Base-by-base conservation (phyloP, 2,797 vertebrate genomes). In the Sebastes goodei region DNA sequence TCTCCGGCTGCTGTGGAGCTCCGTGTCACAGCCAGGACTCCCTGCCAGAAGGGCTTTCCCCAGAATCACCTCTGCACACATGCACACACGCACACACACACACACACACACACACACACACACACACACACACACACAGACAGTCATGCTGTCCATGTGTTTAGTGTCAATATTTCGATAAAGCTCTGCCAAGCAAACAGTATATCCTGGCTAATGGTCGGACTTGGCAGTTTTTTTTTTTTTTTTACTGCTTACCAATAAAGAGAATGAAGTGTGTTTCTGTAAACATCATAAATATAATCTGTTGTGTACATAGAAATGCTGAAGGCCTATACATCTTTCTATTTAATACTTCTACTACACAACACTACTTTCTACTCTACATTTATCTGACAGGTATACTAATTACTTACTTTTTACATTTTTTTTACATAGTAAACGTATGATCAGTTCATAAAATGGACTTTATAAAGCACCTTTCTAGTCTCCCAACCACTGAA, bases 31-130 rank as follows among this genome's bases (percentile, higher is more conserved):
- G 92, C 86, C 92, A 94, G 93, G 92, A 95, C 92, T 94, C 93
- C 91, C 92, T 94, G 93, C 94, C 94, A 95, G 93, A 92, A 95
- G 95, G 95, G 95, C 88, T 95, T 95, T 92, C 93, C 95, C 94
- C 91, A 90, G 84, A 94, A 90, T 89, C 88, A 93, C 91, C 85
- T 87, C 84, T 82, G 17, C 71, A 64, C 55, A 49, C 65, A 27
- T 65, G 61, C n/a, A 76, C 32, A 23, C 55, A 65, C 69, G 64
- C 38, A 14, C 64, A 32, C n/a, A 70, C 32, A 20, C 57, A 61
- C 42, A 38, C 75, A 42, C 32, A 15, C 63, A 68, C 60, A 25
- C 55, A 67, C 68, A 23, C 64, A 53, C 38, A 56, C 68, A 63
- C 38, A 32, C 64, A 59, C 35, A 67, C 64, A 52, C 23, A 23